These are phyloP conservation scores for Microtus richardsoni DNA, from an alignment of 2,113 vertebrate genomes.

Conservation along the genomic window DNA sequence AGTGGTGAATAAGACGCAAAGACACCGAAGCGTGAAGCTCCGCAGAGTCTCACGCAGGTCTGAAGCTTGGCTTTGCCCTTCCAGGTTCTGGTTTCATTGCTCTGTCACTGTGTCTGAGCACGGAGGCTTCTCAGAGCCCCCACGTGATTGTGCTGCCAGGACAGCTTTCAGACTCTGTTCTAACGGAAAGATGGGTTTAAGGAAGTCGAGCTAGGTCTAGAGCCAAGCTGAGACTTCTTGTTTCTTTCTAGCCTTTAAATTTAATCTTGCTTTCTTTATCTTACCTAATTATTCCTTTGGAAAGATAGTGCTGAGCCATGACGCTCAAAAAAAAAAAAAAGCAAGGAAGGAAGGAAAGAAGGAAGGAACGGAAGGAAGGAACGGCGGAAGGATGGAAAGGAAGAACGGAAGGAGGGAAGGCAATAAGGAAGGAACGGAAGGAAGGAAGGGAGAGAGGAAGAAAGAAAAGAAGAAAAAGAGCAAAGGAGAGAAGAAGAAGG, in stretches of 20 bases:
- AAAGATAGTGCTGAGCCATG: slow-evolving; percentile 27
- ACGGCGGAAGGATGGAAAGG: no score
- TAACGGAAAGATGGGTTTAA: not conserved
- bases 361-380: not conserved
- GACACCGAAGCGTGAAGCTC: not conserved
- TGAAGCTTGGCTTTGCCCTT: not conserved
- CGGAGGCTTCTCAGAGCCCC: not conserved
- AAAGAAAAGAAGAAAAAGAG: no score
- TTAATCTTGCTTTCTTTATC: not conserved
- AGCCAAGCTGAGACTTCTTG: not conserved
- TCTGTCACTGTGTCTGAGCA: not conserved
- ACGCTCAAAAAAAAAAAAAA: not conserved
- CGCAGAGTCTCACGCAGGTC: no score
- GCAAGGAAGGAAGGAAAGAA: accelerated
- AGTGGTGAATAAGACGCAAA: not conserved
- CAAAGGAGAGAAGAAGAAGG: no score
- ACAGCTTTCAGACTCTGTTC: not conserved
- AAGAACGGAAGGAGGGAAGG: not conserved
- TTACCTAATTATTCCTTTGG: not conserved
- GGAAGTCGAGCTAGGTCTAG: not conserved
- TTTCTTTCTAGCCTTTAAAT: not conserved
- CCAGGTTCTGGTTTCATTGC: not conserved
- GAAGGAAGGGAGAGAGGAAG: no score
- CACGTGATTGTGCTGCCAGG: not conserved
- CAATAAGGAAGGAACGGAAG: not conserved